Base-by-base conservation (phyloP, 2,113 vertebrate species). In the Aegithalos caudatus region DNA sequence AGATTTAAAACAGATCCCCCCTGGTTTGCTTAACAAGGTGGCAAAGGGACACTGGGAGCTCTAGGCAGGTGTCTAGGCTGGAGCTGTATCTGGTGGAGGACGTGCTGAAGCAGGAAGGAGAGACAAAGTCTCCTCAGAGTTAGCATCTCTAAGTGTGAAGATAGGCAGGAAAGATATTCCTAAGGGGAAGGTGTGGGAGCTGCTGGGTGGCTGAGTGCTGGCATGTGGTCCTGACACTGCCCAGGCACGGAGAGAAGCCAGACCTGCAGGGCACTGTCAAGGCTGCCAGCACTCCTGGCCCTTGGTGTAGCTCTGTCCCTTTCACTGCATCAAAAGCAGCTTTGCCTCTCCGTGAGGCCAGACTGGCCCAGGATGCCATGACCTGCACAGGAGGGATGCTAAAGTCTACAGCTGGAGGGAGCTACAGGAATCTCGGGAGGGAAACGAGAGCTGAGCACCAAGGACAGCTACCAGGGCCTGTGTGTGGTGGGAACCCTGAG, bases 391-490 rank as follows among this genome's bases (percentile, higher is more conserved):
- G 62, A 69, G 54, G 66, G 79, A 74, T 72, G 80, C 82, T 86
- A 5, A 27, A 7, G 12, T 8, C 87, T 56, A 38, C 0, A 0
- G 27, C 67, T 56, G 74, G 78, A 85, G 65, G 0, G 1, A 87
- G 66, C 79, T 82, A 69, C 24, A 28, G 70, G 50, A n/a, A 45
- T 7, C 45, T 65, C 1, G 0, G 38, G 11, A 82, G 70, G 84
- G 66, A 57, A 67, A 40, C 0, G 0, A 50, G 58, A 80, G 14
- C 44, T 58, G 78, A 85, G 71, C 73, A 42, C 35, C 47, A 18
- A 13, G 3, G n/a, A n/a, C 58, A 74, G 28, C 83, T 81, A 20
- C 83, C 2, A 9, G 29, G 53, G 70, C 0, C 0, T 10, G 31
- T 17, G 33, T 47, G 40, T 73, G 47, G 54, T 69, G 62, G 78